These are phyloP conservation scores for Serripes groenlandicus DNA, from an alignment of 2,888 invertebrate species.

Conservation along the genomic window DNA sequence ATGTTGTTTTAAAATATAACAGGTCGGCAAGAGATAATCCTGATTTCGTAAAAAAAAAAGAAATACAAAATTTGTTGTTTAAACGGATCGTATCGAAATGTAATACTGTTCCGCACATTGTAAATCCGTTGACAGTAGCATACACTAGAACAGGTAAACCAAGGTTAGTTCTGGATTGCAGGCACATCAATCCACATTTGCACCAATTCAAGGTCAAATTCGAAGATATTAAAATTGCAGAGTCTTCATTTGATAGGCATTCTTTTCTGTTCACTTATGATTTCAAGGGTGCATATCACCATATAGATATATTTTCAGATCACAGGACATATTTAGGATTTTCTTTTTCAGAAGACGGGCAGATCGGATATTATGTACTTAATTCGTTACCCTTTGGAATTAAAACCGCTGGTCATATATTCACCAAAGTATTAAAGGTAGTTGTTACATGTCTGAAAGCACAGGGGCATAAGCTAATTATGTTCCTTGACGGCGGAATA, in stretches of 20 bases:
- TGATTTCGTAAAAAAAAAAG: slow-evolving; percentile 46
- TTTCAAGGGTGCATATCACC: slow-evolving; percentile 2
- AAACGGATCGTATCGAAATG: slow-evolving; percentile 48
- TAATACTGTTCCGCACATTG: slow-evolving; percentile 26
- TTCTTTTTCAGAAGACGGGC: not conserved
- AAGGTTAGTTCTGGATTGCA: slow-evolving; percentile 50
- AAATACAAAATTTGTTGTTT: slow-evolving; percentile 41
- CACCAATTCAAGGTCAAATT: slow-evolving; percentile 18
- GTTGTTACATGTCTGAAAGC: not conserved
- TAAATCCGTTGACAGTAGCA: slow-evolving; percentile 60
- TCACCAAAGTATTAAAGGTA: not conserved
- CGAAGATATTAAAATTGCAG: not conserved
- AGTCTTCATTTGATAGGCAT: not conserved
- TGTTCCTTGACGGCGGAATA: not conserved
- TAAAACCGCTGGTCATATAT: slow-evolving; percentile 2
- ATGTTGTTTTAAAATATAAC: slow-evolving; percentile 43
- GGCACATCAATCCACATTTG: slow-evolving; percentile 46
- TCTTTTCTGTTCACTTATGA: not conserved
- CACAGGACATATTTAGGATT: slow-evolving; percentile 2
- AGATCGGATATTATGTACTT: not conserved
- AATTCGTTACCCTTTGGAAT: slow-evolving; percentile 1
- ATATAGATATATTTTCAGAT: not conserved
- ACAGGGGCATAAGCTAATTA: not conserved
- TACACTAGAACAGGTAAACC: slow-evolving; percentile 45
- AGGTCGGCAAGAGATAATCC: slow-evolving; percentile 41